Evolutionary conservation across 1,140 invertebrate genomes (phyloP).

Genomic region (Aphaenogaster ashmeadi): DNA sequence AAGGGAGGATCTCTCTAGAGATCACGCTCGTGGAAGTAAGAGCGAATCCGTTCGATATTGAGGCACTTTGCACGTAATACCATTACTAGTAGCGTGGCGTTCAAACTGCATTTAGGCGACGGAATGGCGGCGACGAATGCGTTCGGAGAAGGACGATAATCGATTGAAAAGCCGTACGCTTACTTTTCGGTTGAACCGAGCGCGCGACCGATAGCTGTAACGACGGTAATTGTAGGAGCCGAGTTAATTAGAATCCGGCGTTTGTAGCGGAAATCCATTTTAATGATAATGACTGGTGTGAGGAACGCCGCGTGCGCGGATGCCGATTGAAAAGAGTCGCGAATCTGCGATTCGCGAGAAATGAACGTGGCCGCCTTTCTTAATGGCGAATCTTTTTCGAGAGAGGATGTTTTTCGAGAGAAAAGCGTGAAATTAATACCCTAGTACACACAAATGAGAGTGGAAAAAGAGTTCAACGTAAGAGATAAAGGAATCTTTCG

Average conservation of each 20-base stretch:
- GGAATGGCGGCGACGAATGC: constrained; percentile 33
- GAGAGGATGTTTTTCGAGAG: not conserved
- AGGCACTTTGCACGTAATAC: constrained; percentile 56
- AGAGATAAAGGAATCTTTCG: not conserved
- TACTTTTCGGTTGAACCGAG: constrained; percentile 28
- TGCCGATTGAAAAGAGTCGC: constrained; percentile 29
- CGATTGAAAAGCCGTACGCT: constrained; percentile 16
- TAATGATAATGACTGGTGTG: constrained; percentile 8
- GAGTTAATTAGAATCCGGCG: constrained; percentile 24
- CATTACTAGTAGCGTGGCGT: constrained; percentile 2
- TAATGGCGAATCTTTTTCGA: not conserved
- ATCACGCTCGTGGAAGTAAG: constrained; percentile 44
- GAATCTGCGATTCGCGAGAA: constrained; percentile 18
- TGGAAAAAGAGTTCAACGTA: not conserved
- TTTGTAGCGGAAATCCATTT: not conserved
- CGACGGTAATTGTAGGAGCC: constrained; percentile 4
- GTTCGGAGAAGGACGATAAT: constrained; percentile 11
- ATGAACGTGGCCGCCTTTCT: not conserved
- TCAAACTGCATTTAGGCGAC: constrained; percentile 41
- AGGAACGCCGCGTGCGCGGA: not conserved
- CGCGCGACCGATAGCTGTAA: constrained; percentile 27
- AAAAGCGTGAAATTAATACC: not conserved
- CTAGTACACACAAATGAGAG: not conserved
- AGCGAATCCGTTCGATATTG: constrained; percentile 47
- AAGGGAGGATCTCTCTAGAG: not conserved